A percentile compares a stretch with the other conserved stretches of the same genome.
phyloP scores from a whole-genome alignment of 2,888 invertebrate genomes.

The Beris chalybata region DNA sequence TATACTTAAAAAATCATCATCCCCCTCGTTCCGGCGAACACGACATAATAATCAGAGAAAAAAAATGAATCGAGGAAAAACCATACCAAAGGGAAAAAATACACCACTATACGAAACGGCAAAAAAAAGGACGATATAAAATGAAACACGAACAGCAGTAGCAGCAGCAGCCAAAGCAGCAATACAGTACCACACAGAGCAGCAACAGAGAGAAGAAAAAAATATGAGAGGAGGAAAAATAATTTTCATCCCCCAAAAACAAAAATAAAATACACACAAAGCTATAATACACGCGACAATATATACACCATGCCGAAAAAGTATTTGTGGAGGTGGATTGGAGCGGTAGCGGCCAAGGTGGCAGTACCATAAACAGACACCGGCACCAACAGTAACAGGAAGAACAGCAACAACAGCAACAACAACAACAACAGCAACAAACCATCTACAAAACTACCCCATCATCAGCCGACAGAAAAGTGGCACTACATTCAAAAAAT shows the following conservation, averaged over 20 bases:
- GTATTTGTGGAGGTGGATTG: constrained; percentile 30
- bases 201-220: constrained; percentile 14
- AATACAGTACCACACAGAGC: constrained; percentile 1
- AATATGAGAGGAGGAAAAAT: constrained; percentile 30
- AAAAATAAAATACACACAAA: constrained; percentile 27
- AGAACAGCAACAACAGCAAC: constrained; percentile 27
- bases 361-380: constrained; percentile 14
- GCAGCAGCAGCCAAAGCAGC: constrained; percentile 13
- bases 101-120: constrained; percentile 25
- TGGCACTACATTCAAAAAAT: constrained; percentile 30
- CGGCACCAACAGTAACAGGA: constrained; percentile 13
- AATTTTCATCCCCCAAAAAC: constrained; percentile 31
- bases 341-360: constrained; percentile 7
- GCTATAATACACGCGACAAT: constrained; percentile 1
- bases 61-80: constrained; percentile 17
- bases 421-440: constrained; percentile 19
- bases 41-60: constrained; percentile 32
- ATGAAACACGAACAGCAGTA: constrained; percentile 19
- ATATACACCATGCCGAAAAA: constrained; percentile 7
- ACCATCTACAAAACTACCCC: constrained; percentile 23
- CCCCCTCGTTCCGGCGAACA: constrained; percentile 30
- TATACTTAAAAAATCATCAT: constrained; percentile 36
- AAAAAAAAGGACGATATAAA: constrained; percentile 29
- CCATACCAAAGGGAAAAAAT: constrained; percentile 31
- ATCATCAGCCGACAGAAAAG: constrained; percentile 25